Evolutionary conservation across 2,113 vertebrate genomes (phyloP).

Genomic region (Takifugu bimaculatus): DNA sequence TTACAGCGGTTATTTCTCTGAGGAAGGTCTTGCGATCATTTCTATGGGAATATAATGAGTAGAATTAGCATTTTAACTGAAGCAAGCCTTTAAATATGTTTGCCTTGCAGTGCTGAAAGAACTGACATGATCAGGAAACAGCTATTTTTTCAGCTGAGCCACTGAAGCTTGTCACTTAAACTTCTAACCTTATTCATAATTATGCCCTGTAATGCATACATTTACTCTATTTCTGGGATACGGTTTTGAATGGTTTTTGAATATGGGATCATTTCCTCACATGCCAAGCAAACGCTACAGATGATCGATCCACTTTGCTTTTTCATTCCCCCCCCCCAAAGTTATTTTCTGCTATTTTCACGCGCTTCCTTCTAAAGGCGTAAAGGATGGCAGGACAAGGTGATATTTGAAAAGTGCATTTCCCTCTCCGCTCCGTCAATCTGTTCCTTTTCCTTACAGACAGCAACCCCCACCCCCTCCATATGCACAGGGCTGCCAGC

Average conservation of each 20-base stretch:
- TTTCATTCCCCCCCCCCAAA: not conserved
- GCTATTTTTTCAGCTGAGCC: not conserved
- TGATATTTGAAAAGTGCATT: slow-evolving; percentile 75
- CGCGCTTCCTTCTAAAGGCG: slow-evolving; percentile 31
- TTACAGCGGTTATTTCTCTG: not conserved
- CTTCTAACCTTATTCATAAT: not conserved
- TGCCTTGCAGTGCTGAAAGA: slow-evolving; percentile 3
- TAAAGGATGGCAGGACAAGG: slow-evolving; percentile 60
- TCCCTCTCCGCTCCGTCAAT: slow-evolving; percentile 54
- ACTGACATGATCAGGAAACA: not conserved
- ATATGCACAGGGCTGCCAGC: slow-evolving; percentile 11
- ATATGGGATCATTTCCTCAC: not conserved
- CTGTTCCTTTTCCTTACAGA: slow-evolving; percentile 48
- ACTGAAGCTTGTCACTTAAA: not conserved
- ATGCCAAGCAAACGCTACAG: slow-evolving; percentile 8
- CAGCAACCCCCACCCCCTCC: slow-evolving; percentile 19
- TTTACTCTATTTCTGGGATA: not conserved
- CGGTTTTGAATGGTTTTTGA: not conserved
- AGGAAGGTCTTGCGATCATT: not conserved
- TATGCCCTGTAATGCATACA: not conserved
- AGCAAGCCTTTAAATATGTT: slow-evolving; percentile 1
- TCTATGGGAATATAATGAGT: not conserved
- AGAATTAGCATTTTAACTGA: not conserved
- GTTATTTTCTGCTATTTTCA: slow-evolving; percentile 37
- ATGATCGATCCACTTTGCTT: slow-evolving; percentile 17